Conservation (phyloP, 2,113 vertebrate species). For the Cariama cristata region DNA sequence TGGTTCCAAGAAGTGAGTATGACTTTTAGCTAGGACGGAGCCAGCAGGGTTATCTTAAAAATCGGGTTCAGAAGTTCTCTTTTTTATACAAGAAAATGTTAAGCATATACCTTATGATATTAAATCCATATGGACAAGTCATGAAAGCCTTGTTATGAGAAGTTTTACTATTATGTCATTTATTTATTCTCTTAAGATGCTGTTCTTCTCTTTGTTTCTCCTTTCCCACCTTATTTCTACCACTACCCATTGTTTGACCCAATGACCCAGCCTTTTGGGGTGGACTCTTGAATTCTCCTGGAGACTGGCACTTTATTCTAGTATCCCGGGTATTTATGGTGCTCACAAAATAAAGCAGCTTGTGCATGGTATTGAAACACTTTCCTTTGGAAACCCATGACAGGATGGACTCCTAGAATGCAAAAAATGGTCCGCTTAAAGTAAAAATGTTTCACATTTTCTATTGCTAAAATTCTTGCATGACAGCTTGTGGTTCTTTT, state of each 20-base stretch:
- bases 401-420: background rate
- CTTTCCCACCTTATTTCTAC: background rate
- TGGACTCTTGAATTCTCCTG: background rate
- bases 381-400: background rate
- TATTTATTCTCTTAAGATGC: background rate
- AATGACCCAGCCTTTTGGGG: background rate
- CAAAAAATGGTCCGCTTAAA: background rate
- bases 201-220: background rate
- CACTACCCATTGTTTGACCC: background rate
- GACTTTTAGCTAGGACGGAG: background rate
- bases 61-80: background rate
- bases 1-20: background rate
- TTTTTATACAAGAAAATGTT: background rate
- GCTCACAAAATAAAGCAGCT: background rate
- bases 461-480: background rate
- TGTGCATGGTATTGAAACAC: accelerated
- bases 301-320: background rate
- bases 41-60: background rate
- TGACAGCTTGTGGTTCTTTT: background rate
- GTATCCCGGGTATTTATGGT: background rate
- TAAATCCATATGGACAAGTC: background rate
- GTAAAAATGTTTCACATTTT: background rate
- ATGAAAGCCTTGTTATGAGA: background rate
- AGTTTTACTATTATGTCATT: background rate
- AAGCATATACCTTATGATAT: background rate